Conservation (phyloP, 2,797 vertebrate genomes). For the Antennarius maculatus region DNA sequence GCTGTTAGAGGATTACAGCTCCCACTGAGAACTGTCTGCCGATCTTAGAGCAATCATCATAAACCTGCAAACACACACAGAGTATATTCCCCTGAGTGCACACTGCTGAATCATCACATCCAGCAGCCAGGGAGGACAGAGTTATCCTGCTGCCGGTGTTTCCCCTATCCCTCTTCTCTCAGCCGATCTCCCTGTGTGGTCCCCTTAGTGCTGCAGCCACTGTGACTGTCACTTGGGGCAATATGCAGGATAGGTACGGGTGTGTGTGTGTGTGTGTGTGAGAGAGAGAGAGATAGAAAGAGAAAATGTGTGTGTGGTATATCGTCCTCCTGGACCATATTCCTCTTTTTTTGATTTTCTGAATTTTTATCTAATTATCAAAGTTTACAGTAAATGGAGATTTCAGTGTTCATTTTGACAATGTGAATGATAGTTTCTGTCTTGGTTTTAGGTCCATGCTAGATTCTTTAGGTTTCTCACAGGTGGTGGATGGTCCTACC, state of each 20-base stretch:
- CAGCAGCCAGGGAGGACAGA: constrained; percentile 35
- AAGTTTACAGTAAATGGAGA: no score
- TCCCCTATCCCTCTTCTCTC: constrained; percentile 38
- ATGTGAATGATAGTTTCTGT: no score
- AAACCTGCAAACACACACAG: constrained; percentile 41
- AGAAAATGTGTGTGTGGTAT: not conserved
- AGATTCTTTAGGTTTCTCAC: no score
- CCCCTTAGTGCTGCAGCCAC: constrained; percentile 52
- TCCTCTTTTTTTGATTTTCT: no score
- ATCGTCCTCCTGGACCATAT: no score
- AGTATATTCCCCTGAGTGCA: constrained; percentile 16
- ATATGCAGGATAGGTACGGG: constrained; percentile 20
- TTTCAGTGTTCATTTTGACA: no score
- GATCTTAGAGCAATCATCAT: constrained; percentile 32
- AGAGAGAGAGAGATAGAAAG: not conserved
- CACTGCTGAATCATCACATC: constrained; percentile 52
- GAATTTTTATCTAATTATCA: no score
- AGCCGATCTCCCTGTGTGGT: constrained; percentile 64
- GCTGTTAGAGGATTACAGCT: constrained; percentile 34
- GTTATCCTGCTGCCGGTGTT: constrained; percentile 33
- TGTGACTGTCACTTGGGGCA: constrained; percentile 45
- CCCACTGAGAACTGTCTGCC: constrained; percentile 39
- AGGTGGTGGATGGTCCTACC: no score
- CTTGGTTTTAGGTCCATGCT: no score
- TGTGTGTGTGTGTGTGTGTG: constrained; percentile 13